phyloP scores from a whole-genome alignment of 2,888 invertebrate species.

The Calameuta idolon region DNA sequence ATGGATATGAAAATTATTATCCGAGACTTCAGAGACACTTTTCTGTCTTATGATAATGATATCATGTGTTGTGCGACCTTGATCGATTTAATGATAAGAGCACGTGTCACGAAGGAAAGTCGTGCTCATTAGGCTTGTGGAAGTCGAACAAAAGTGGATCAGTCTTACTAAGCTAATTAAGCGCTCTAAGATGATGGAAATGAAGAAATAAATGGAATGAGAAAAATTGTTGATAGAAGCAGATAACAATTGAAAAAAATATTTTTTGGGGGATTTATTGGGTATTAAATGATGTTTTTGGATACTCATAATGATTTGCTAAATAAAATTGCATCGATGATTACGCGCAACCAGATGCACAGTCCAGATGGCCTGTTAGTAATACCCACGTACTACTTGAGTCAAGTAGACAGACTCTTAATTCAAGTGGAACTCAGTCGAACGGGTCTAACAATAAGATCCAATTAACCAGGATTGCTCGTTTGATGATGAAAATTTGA shows the following conservation, averaged over 20 bases:
- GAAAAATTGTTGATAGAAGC: neutral
- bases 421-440: slow-evolving; percentile 2
- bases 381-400: neutral
- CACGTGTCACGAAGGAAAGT: neutral
- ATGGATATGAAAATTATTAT: neutral
- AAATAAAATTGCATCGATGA: neutral
- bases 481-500: neutral
- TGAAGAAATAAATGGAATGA: neutral
- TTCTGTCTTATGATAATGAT: neutral
- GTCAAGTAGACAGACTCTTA: slow-evolving; percentile 2
- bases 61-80: neutral
- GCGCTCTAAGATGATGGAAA: neutral
- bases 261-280: neutral
- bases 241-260: neutral
- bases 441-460: neutral
- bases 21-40: neutral
- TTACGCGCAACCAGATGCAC: neutral
- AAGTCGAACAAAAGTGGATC: neutral
- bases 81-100: neutral
- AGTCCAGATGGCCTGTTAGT: neutral
- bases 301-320: neutral
- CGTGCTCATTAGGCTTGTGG: neutral
- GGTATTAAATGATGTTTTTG: neutral
- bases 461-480: neutral
- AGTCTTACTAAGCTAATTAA: neutral